phyloP scores from a whole-genome alignment of 2,797 vertebrate genomes.

The Calcarius lapponicus region DNA sequence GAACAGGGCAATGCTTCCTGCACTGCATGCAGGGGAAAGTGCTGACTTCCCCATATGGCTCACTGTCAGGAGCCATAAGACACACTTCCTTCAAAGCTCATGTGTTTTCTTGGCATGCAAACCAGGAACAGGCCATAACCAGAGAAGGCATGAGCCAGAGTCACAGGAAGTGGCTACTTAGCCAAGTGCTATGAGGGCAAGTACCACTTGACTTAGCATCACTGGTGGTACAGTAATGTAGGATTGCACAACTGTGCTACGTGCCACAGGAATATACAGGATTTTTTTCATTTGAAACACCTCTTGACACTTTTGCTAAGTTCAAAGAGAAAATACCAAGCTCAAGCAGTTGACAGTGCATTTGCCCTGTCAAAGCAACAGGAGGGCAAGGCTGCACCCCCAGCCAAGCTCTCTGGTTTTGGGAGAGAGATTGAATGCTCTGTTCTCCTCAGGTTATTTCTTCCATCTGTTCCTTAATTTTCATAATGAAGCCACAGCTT shows the following conservation, averaged over 20 bases:
- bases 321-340: not conserved
- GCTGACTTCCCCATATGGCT: accelerated
- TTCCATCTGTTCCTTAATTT: not conserved
- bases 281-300: not conserved
- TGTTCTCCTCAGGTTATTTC: not conserved
- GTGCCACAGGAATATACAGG: not conserved
- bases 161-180: not conserved
- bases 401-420: not conserved
- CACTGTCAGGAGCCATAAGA: not conserved
- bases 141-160: not conserved
- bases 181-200: not conserved
- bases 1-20: not conserved
- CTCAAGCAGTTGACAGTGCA: not conserved
- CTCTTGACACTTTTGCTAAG: not conserved
- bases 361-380: not conserved
- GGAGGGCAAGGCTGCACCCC: not conserved
- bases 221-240: accelerated
- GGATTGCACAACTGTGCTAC: not conserved
- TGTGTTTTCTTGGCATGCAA: not conserved
- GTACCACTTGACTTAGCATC: not conserved
- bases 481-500: not conserved
- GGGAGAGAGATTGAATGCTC: not conserved
- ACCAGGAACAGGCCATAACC: not conserved
- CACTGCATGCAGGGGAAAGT: accelerated
- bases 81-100: not conserved